phyloP scores from a whole-genome alignment of 35 echinoderm and acorn worm genomes.

The Strongylocentrotus purpuratus region DNA sequence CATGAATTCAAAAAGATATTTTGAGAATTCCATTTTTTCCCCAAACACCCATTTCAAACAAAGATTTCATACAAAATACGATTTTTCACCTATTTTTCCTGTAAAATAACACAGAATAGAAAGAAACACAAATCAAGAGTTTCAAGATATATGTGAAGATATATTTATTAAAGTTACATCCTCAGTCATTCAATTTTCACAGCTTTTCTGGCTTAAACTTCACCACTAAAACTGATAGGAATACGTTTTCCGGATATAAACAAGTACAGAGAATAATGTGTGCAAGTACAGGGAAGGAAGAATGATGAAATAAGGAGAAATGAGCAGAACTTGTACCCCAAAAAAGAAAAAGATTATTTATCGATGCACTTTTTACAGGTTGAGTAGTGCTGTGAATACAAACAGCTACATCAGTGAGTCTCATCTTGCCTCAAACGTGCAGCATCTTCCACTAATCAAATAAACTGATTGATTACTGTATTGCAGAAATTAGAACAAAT shows the following conservation, averaged over 20 bases:
- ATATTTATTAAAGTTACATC: too few species aligned
- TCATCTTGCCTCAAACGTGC: slow-evolving; percentile 45
- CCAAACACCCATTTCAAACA: not conserved
- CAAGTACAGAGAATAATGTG: too few species aligned
- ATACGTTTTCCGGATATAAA: not conserved
- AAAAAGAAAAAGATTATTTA: not conserved
- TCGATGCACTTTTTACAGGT: not conserved
- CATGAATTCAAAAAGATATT: not conserved
- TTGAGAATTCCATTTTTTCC: not conserved
- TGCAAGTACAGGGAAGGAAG: not conserved
- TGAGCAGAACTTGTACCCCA: not conserved
- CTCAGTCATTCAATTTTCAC: too few species aligned
- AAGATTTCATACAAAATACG: not conserved
- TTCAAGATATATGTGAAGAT: too few species aligned
- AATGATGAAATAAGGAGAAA: not conserved
- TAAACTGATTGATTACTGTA: slow-evolving; percentile 53
- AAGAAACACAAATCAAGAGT: too few species aligned
- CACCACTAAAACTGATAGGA: not conserved
- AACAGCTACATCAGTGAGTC: not conserved
- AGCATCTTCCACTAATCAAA: slow-evolving; percentile 40
- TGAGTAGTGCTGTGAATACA: slow-evolving; percentile 24
- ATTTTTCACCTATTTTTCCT: not conserved
- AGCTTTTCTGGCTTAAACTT: not conserved
- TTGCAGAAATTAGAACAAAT: slow-evolving; percentile 50
- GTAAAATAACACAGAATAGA: not conserved